Evolutionary conservation across 2,888 invertebrate species (phyloP).

Genomic region (Leptothorax acervorum): DNA sequence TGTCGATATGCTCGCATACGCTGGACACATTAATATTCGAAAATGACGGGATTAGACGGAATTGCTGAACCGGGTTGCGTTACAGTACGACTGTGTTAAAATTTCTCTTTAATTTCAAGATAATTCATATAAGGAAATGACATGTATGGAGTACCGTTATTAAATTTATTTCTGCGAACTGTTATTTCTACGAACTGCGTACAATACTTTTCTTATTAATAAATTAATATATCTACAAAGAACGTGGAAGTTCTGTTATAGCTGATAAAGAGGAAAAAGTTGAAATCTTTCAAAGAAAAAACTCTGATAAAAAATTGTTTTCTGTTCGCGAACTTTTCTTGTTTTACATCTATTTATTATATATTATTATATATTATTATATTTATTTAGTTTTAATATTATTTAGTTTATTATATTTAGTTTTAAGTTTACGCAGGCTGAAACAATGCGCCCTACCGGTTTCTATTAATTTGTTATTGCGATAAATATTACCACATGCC

Average conservation of each 20-base stretch:
- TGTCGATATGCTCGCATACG: not conserved
- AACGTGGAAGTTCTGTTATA: not conserved
- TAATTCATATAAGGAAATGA: not conserved
- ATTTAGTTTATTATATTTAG: too few relatives aligned
- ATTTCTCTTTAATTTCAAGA: constrained; percentile 15
- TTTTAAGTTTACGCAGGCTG: too few relatives aligned
- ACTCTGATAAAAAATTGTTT: not conserved
- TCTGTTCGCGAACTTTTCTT: not conserved
- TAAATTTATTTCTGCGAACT: not conserved
- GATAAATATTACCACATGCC: too few relatives aligned
- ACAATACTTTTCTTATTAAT: not conserved
- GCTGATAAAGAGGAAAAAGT: not conserved
- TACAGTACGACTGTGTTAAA: not conserved
- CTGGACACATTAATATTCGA: constrained; percentile 21
- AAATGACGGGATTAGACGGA: constrained; percentile 1
- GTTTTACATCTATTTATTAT: not conserved
- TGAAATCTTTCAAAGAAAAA: not conserved
- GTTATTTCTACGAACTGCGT: not conserved
- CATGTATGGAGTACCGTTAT: not conserved
- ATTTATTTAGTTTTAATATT: too few relatives aligned
- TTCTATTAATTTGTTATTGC: too few relatives aligned
- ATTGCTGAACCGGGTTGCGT: not conserved
- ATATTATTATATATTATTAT: not conserved
- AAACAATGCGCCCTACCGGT: too few relatives aligned
- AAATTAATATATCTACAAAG: not conserved